Percentiles rank a stretch among this genome's conserved stretches.
Evolutionary conservation across 2,113 vertebrate genomes (phyloP).

Genomic region (Azemiops feae): DNA sequence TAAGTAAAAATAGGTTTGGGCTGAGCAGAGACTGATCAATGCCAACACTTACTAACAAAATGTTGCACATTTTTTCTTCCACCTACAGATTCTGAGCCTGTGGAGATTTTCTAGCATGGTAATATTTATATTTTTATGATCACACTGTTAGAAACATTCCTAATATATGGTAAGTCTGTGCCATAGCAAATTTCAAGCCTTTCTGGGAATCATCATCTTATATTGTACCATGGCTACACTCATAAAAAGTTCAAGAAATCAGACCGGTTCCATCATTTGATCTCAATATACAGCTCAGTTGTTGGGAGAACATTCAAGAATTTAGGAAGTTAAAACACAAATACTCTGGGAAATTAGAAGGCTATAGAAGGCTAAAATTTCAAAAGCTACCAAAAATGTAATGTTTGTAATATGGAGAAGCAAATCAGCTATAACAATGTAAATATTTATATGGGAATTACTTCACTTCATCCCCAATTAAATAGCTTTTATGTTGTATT

Average conservation of each 20-base stretch:
- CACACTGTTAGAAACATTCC: not conserved
- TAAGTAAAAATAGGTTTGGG: slow-evolving; percentile 28
- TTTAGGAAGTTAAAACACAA: not conserved
- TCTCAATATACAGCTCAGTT: not conserved
- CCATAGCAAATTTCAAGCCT: not conserved
- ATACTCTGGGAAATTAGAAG: not conserved
- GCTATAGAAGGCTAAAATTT: not conserved
- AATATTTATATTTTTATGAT: not conserved
- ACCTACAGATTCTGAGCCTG: slow-evolving; percentile 32
- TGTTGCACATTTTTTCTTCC: slow-evolving; percentile 53
- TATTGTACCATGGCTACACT: not conserved
- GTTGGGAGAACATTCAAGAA: not conserved
- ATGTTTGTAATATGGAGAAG: not conserved
- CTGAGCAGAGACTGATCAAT: slow-evolving; percentile 26
- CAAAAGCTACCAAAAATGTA: not conserved
- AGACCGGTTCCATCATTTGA: not conserved
- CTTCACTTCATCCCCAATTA: not conserved
- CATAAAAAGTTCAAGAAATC: not conserved
- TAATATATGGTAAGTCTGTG: not conserved
- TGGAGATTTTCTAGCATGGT: not conserved
- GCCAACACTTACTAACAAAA: slow-evolving; percentile 32
- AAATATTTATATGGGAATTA: not conserved
- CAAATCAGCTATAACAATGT: not conserved
- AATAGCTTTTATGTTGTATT: not conserved
- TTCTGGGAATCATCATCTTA: not conserved